Percentiles rank a stretch among this genome's conserved stretches.
These are phyloP conservation scores for Chlamydotis undulata DNA, from an alignment of 2,113 vertebrate genomes.

Conservation along the genomic window DNA sequence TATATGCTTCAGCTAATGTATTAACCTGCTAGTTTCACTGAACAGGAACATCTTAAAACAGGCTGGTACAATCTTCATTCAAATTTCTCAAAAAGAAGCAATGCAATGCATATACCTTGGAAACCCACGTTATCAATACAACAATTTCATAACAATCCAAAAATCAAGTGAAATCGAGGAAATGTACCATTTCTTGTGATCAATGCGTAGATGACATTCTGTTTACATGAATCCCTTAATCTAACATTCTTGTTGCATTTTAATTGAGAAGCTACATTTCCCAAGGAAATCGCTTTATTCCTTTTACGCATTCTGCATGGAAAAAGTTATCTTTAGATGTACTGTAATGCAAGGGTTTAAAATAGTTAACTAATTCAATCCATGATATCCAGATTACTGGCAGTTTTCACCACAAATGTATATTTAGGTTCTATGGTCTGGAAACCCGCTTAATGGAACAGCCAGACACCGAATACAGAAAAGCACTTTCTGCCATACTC, in stretches of 20 bases:
- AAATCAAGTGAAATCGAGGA: not conserved
- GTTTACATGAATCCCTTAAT: not conserved
- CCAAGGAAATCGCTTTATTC: not conserved
- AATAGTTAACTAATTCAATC: not conserved
- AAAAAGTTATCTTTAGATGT: not conserved
- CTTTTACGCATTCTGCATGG: not conserved
- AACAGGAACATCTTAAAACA: not conserved
- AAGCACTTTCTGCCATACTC: not conserved
- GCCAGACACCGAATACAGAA: not conserved
- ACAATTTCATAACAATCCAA: not conserved
- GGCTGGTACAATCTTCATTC: not conserved
- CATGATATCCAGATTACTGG: not conserved
- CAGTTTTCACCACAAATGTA: not conserved
- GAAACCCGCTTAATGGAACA: not conserved
- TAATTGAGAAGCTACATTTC: not conserved
- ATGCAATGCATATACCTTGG: not conserved
- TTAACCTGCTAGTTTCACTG: not conserved
- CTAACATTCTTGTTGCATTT: not conserved
- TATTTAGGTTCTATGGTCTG: not conserved
- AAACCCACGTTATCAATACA: not conserved
- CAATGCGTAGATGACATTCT: not conserved
- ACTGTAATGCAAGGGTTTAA: not conserved
- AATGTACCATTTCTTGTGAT: not conserved
- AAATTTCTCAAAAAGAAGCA: not conserved
- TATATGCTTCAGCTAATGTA: not conserved